phyloP scores from a whole-genome alignment of 1,140 invertebrate species.

The Drosophila seguyi region DNA sequence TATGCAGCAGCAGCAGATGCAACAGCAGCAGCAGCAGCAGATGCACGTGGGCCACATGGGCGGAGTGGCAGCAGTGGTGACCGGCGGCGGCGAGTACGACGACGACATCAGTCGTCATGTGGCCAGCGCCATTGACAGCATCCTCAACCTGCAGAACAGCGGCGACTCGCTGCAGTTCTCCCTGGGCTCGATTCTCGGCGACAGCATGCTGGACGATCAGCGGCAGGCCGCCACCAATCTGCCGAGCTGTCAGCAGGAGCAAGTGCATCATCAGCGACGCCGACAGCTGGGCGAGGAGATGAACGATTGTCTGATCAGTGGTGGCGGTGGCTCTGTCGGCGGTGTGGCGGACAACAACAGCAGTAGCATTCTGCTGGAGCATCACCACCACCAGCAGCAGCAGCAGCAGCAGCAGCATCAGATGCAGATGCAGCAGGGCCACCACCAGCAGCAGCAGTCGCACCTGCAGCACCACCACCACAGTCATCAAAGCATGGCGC shows the following conservation, averaged over 20 bases:
- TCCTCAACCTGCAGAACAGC: constrained; percentile 89
- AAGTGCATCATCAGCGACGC: constrained; percentile 46
- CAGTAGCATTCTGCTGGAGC: constrained; percentile 57
- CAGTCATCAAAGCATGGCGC: constrained; percentile 47
- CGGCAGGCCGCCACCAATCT: constrained; percentile 64
- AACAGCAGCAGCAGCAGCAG: constrained; percentile 77
- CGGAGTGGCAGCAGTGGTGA: constrained; percentile 31
- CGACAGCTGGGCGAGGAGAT: constrained; percentile 79
- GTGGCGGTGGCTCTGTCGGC: constrained; percentile 46
- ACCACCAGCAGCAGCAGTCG: constrained; percentile 47
- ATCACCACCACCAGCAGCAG: constrained; percentile 70
- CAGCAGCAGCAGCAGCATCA: constrained; percentile 53
- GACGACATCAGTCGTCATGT: constrained; percentile 91
- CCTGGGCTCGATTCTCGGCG: constrained; percentile 78
- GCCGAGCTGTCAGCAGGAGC: constrained; percentile 75
- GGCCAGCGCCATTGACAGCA: constrained; percentile 92
- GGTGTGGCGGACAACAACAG: constrained; percentile 63
- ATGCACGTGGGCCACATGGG: constrained; percentile 65
- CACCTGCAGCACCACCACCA: constrained; percentile 70
- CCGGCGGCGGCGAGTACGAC: constrained; percentile 84
- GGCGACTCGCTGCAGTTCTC: constrained; percentile 82
- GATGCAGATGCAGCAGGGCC: constrained; percentile 56
- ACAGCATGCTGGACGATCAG: constrained; percentile 80
- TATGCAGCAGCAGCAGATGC: constrained; percentile 59
- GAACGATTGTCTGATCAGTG: constrained; percentile 82